Percentiles rank a stretch among this genome's conserved stretches.
These are phyloP conservation scores for Sminthurinus aureus DNA, from an alignment of 2,888 invertebrate genomes.

Conservation along the genomic window DNA sequence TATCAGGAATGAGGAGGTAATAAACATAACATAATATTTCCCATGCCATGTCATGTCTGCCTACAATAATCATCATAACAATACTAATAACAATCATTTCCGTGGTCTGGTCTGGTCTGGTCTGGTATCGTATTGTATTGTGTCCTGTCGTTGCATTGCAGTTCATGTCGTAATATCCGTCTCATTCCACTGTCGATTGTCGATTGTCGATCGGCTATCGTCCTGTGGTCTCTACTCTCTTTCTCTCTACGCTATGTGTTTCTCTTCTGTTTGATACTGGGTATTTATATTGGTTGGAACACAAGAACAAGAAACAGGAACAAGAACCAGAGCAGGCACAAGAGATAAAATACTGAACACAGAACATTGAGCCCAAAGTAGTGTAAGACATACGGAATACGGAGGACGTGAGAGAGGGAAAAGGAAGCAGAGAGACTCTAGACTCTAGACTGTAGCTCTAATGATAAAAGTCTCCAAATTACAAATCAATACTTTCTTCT, in stretches of 20 bases:
- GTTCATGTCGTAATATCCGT: too few relatives aligned
- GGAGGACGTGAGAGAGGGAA: not conserved
- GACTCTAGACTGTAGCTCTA: not conserved
- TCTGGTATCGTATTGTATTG: too few relatives aligned
- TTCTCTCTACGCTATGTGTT: too few relatives aligned
- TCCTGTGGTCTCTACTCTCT: too few relatives aligned
- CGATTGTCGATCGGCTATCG: too few relatives aligned
- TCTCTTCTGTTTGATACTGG: not conserved
- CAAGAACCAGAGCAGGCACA: not conserved
- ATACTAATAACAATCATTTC: too few relatives aligned
- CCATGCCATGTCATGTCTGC: too few relatives aligned
- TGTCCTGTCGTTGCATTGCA: too few relatives aligned
- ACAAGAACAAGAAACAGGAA: not conserved
- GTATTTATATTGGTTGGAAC: not conserved
- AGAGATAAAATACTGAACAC: not conserved
- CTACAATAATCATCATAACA: too few relatives aligned
- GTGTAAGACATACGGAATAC: too few relatives aligned
- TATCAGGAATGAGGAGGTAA: not conserved
- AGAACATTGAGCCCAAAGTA: not conserved
- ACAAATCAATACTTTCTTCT: slow-evolving; percentile 15
- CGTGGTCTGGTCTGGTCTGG: too few relatives aligned
- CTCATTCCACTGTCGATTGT: too few relatives aligned
- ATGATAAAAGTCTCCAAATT: not conserved
- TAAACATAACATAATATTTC: not conserved
- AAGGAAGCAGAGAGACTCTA: not conserved